Base-by-base conservation (phyloP, 2,113 vertebrate genomes). In the Rana temporaria region DNA sequence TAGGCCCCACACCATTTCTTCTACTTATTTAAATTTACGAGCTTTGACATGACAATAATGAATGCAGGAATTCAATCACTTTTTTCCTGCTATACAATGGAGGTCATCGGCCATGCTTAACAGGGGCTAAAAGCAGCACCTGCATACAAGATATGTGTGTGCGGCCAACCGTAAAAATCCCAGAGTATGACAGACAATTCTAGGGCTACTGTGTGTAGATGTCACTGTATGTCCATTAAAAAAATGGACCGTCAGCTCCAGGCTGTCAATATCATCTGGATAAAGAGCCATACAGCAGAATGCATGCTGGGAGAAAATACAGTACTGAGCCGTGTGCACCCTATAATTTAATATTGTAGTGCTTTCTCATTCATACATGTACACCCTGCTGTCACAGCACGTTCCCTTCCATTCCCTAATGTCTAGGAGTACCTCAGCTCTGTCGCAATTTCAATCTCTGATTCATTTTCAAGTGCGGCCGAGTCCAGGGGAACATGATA, bases 401-500 rank as follows among this genome's bases (percentile, higher is more conserved):
- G 26, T 74, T 56, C 62, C 19, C 53, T 22, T 82, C 56, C 42
- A 57, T 65, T 24, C 59, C 63, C 52, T 82, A 66, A 68, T 75
- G 65, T 83, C 63, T 83, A 42, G 12, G 63, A 65, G 34, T 83
- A 26, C 81, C 65, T 67, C 62, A 26, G 24, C 68, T 52, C 12
- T 74, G 32, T 81, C 20, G 68, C 70, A 82, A 76, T 75, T 82
- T 82, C 53, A 76, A 30, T 83, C 67, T 60, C 55, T 68, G 62
- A 82, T 75, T 82, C 70, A 82, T 67, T 83, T 83, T 68, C 71
- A 68, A 76, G 81, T 68, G 30, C 32, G 67, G 62, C 72, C 12
- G 52, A 67, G 72, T 67, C 18, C 19, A 48, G 26, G 20, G 70
- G 32, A 83, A 68, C 71, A 68, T 68, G 63, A 68, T 48, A 83